Conservation (phyloP, 2,113 vertebrate genomes). For the Pongo abelii region DNA sequence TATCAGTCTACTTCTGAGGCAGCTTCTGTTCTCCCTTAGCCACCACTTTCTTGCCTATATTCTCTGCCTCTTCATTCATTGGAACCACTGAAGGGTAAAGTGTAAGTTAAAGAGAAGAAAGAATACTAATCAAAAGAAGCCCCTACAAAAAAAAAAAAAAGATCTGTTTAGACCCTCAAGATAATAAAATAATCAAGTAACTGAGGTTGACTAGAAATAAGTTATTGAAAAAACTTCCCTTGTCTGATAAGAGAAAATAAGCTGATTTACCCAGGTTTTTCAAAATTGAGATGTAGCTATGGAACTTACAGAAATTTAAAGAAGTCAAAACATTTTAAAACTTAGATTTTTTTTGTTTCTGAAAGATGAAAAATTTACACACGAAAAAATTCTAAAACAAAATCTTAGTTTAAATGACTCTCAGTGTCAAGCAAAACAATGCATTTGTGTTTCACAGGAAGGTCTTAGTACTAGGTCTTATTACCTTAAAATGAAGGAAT, state of each 20-base stretch:
- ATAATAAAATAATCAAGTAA: slow-evolving; percentile 41
- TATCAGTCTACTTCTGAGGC: not conserved
- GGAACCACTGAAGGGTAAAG: not conserved
- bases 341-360: slow-evolving; percentile 31
- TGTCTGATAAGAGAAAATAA: not conserved
- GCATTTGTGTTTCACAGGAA: not conserved
- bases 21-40: not conserved
- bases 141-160: not conserved
- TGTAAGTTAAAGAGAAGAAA: not conserved
- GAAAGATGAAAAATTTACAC: not conserved
- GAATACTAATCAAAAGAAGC: not conserved
- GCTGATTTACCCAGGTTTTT: not conserved
- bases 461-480: not conserved
- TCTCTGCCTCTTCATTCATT: not conserved
- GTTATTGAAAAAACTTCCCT: not conserved
- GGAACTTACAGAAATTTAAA: slow-evolving; percentile 12
- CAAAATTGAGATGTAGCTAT: slow-evolving; percentile 1
- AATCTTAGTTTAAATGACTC: not conserved
- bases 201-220: slow-evolving; percentile 20
- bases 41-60: not conserved
- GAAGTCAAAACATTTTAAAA: not conserved
- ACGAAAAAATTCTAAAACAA: slow-evolving; percentile 9
- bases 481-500: slow-evolving; percentile 41
- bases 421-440: not conserved
- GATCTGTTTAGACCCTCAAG: not conserved